Base-by-base conservation (phyloP, 35 echinoderm and acorn worm species). In the Lytechinus variegatus region DNA sequence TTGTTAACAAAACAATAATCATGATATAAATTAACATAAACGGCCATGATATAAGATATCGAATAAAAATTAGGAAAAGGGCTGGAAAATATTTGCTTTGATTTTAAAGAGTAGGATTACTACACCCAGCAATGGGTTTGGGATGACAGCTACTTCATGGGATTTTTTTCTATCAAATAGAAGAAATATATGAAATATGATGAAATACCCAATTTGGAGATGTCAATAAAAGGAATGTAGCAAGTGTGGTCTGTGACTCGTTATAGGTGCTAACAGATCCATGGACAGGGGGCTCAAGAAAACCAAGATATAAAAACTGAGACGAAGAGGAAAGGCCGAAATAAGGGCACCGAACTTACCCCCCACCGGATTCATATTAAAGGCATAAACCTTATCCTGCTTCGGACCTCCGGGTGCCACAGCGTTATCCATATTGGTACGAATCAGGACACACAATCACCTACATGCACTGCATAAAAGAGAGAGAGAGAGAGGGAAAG, bases 361-460 rank as follows among this genome's bases (percentile, higher is more conserved):
- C 92, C 92, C 92, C 28, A 93, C 92, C n/a, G 92, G 92, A 54
- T 93, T 93, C 92, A 93, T 56, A 55, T 93, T 93, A 93, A 93
- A 93, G n/a, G 92, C 92, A 93, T 93, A 93, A 9, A 93, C 54
- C 24, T 93, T 93, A n/a, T 93, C 92, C 92, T 93, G 92, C 11
- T 53, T 93, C 27, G 92, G 52, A 55, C 92, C 92, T 93, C 92
- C 92, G 52, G 92, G 92, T 55, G 92, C 92, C 12, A 93, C 92
- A 27, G 92, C 92, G 92, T 93, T 93, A 93, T 93, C 92, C 92
- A 93, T 93, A 28, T 27, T 57, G 88, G 28, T 90, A 90, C 27
- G 29, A 14, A 54, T 28, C 9, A 54, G 14, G 6, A 10, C 28
- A 16, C 53, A 93, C 92, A 54, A 57, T 54, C 92, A 93, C 14